Conservation (phyloP, 2,888 invertebrate genomes). For the Schizotus pectinicornis region DNA sequence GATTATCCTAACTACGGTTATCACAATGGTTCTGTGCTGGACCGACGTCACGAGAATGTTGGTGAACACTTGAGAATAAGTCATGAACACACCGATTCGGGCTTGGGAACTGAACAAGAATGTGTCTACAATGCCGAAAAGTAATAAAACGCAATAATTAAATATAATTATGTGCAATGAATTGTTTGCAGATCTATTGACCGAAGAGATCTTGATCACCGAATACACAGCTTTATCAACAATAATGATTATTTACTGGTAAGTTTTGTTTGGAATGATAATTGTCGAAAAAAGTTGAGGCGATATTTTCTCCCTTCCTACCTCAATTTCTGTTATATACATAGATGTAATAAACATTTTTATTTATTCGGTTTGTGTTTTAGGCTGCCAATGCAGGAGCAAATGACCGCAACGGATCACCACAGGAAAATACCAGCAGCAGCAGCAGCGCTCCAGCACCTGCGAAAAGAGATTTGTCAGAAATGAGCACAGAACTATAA, state of each 20-base stretch:
- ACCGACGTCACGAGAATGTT: constrained; percentile 39
- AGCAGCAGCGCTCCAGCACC: background rate
- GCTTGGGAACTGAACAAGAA: constrained; percentile 77
- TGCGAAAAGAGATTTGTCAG: constrained; percentile 15
- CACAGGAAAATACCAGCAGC: constrained; percentile 4
- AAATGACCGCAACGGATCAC: background rate
- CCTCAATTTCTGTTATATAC: too few species aligned
- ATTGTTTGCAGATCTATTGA: constrained; percentile 12
- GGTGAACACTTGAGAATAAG: constrained; percentile 61
- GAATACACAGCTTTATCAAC: constrained; percentile 11
- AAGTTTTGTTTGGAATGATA: constrained; percentile 12
- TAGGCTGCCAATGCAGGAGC: constrained; percentile 1
- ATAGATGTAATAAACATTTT: too few species aligned
- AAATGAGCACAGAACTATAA: constrained; percentile 32
- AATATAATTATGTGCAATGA: background rate
- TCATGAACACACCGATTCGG: constrained; percentile 80
- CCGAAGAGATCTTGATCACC: constrained; percentile 10
- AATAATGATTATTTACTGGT: constrained; percentile 18
- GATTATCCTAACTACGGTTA: constrained; percentile 25
- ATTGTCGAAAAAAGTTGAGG: too few species aligned
- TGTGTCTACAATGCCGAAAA: constrained; percentile 52
- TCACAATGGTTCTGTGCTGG: background rate
- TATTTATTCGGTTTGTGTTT: too few species aligned
- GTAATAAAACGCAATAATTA: constrained; percentile 5
- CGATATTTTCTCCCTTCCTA: too few species aligned